Evolutionary conservation across 2,888 invertebrate species (phyloP).

Genomic region (Villa cingulata): DNA sequence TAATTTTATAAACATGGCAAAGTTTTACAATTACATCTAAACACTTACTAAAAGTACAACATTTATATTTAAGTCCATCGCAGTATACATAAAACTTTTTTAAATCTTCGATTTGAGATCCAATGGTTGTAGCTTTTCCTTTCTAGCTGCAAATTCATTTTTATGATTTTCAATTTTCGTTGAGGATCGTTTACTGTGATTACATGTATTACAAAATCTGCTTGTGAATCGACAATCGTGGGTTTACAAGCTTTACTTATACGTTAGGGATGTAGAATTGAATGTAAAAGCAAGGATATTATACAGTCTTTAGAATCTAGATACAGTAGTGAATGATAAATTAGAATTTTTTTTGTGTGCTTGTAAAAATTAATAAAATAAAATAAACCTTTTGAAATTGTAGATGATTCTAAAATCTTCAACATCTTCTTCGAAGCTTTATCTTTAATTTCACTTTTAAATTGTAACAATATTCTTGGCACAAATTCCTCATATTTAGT

Average conservation of each 20-base stretch:
- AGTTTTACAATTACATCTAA: constrained; percentile 8
- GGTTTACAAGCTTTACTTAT: not conserved
- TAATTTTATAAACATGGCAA: constrained; percentile 3
- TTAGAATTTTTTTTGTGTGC: not conserved
- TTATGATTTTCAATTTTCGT: not conserved
- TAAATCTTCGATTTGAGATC: constrained; percentile 1
- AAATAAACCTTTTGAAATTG: not conserved
- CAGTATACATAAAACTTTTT: constrained; percentile 6
- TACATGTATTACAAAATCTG: constrained; percentile 2
- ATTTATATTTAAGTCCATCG: constrained; percentile 9
- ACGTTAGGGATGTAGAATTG: not conserved
- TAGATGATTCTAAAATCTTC: not conserved
- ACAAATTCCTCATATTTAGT: not conserved
- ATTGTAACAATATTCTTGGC: not conserved
- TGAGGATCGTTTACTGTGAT: not conserved
- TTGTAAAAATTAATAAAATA: not conserved
- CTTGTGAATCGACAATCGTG: not conserved
- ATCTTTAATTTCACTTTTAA: constrained; percentile 4
- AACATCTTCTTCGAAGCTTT: not conserved
- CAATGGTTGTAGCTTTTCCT: constrained; percentile 8
- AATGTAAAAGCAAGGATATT: not conserved
- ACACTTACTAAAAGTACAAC: constrained; percentile 4
- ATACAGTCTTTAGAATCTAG: not conserved
- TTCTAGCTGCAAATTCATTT: not conserved
- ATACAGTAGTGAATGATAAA: not conserved